These are phyloP conservation scores for Candoia aspera DNA, from an alignment of 2,113 vertebrate species.

Conservation along the genomic window DNA sequence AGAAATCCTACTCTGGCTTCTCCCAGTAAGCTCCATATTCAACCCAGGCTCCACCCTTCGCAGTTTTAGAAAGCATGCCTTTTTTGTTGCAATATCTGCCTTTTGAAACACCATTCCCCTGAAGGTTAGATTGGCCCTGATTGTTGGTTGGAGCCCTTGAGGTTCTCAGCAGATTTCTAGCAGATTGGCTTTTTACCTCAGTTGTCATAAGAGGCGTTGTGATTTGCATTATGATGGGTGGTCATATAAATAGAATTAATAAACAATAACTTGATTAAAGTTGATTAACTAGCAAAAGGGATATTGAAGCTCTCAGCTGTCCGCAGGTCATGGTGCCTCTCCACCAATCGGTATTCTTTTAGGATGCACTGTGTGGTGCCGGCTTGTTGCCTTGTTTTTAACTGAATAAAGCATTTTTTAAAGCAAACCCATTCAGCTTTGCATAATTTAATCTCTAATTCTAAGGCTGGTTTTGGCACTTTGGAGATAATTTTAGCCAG, in stretches of 20 bases:
- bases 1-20: not conserved
- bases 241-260: not conserved
- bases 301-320: not conserved
- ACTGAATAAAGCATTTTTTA: not conserved
- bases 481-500: slow-evolving; percentile 18
- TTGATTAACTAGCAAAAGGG: not conserved
- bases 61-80: not conserved
- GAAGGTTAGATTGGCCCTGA: not conserved
- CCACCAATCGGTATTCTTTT: not conserved
- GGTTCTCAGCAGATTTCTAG: not conserved
- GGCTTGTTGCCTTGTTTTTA: not conserved
- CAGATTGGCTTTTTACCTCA: not conserved
- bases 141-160: not conserved
- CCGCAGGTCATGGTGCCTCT: not conserved
- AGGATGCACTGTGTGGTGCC: not conserved
- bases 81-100: not conserved
- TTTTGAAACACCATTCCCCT: not conserved
- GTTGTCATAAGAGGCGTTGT: not conserved
- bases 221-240: not conserved
- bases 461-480: slow-evolving; percentile 25
- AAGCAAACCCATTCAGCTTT: slow-evolving; percentile 9
- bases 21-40: not conserved
- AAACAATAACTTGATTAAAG: not conserved
- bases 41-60: not conserved
- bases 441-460: slow-evolving; percentile 34